Evolutionary conservation across 2,113 vertebrate genomes (phyloP).

Genomic region (Antidorcas marsupialis): DNA sequence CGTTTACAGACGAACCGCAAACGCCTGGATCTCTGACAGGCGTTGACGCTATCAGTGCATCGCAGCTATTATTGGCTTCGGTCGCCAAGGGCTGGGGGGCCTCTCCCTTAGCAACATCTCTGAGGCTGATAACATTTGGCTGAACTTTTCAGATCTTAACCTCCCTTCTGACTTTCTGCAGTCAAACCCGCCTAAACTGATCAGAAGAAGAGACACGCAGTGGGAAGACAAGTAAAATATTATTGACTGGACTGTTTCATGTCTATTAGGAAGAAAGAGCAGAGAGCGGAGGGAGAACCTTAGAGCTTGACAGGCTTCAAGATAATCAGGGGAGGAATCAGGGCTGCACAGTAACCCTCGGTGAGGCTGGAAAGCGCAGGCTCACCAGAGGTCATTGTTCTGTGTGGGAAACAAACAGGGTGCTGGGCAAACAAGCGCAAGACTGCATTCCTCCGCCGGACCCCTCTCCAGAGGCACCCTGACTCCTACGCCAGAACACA

Average conservation of each 20-base stretch:
- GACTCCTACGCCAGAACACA: not conserved
- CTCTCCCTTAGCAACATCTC: conserved; percentile 89
- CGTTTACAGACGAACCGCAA: conserved; percentile 92
- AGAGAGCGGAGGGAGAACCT: conserved; percentile 78
- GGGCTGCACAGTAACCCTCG: conserved; percentile 81
- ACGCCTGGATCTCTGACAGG: conserved; percentile 91
- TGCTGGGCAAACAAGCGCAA: not conserved
- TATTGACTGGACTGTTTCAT: conserved; percentile 92
- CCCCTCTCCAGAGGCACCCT: not conserved
- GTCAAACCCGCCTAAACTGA: conserved; percentile 87
- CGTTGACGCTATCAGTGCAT: conserved; percentile 93
- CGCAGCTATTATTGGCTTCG: conserved; percentile 88
- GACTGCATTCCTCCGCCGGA: not conserved
- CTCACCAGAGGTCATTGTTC: conserved; percentile 80
- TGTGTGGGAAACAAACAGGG: conserved; percentile 75
- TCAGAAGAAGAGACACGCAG: conserved; percentile 86
- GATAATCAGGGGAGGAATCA: conserved; percentile 89
- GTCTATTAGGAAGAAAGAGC: conserved; percentile 91
- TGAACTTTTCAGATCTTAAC: conserved; percentile 97
- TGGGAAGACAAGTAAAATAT: conserved; percentile 90
- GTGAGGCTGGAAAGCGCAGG: conserved; percentile 75
- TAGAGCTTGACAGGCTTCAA: conserved; percentile 89
- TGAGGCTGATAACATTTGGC: conserved; percentile 98
- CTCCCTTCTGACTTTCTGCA: conserved; percentile 91
- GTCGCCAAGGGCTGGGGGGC: conserved; percentile 84